Evolutionary conservation across 1,140 invertebrate genomes (phyloP), one percentile per base, ranked within the genome.

Genomic region (Zaprionus gabonicus): DNA sequence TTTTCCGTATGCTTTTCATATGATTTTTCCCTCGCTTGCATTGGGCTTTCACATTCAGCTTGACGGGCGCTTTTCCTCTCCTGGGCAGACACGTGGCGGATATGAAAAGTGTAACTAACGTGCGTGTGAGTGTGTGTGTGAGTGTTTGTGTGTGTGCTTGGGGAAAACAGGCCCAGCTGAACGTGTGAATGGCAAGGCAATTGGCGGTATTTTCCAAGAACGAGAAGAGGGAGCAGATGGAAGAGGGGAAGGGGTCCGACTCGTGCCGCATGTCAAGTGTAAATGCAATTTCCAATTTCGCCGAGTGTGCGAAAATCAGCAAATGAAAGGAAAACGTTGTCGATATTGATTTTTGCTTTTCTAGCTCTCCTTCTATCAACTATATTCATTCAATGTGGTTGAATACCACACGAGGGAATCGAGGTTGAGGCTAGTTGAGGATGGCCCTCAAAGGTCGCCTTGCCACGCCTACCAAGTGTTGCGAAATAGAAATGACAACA

Each of bases 281-380:
- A 87, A 88, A 87, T 84, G 81, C 75, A 87, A 81, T 76, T 87
- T 87, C 60, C 81, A 88, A 81, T 81, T 88, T 75, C 71, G 84
- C 80, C 38, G 63, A 60, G 76, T 86, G 80, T 68, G 83, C 83
- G 67, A 69, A 78, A 82, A 87, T 72, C 69, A 64, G 82, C 67
- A 36, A 81, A 81, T 70, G 68, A 83, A 83, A 77, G 80, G 49
- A 70, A 86, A 83, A 78, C 69, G 62, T 71, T 62, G 71, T 38
- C 44, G 55, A n/a, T 88, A 88, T 88, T 90, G 84, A 88, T 88
- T 88, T 87, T 79, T 72, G 51, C 55, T 73, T 70, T 34, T 34
- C 31, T 34, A 10, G 31, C 31, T 20, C 20, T 20, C 68, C 15
- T 36, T 10, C 38, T 57, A 13, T 13, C 6, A n/a, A 13, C 55